Percentiles rank a stretch among this genome's conserved stretches.
Evolutionary conservation across 2,113 vertebrate species (phyloP).

Genomic region (Maccullochella peelii): DNA sequence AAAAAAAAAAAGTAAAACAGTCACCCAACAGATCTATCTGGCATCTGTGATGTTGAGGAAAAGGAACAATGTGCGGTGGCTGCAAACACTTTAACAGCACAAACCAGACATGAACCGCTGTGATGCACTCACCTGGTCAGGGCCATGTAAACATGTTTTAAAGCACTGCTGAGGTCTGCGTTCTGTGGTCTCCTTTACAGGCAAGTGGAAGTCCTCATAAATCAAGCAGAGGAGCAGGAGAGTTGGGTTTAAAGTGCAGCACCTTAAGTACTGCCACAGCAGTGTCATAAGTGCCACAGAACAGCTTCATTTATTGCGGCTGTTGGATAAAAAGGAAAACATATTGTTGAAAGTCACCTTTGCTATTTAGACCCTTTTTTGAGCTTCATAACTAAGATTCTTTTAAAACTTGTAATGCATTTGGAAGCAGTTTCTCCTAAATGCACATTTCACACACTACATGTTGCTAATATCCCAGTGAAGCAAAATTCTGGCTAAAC

Average conservation of each 20-base stretch:
- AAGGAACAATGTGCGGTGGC: conserved; percentile 17
- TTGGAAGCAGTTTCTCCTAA: background rate
- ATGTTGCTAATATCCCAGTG: background rate
- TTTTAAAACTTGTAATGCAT: background rate
- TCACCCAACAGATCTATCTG: background rate
- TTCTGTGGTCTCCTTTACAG: conserved; percentile 46
- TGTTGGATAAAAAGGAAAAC: background rate
- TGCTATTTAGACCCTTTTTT: background rate
- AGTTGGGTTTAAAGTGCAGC: conserved; percentile 28
- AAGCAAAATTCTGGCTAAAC: background rate
- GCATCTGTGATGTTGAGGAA: conserved; percentile 31
- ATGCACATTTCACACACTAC: background rate
- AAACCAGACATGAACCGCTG: conserved; percentile 20
- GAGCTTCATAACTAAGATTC: background rate
- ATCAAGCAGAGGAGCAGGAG: conserved; percentile 49
- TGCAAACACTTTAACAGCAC: conserved; percentile 36
- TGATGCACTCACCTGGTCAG: conserved; percentile 39
- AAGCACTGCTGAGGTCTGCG: conserved; percentile 43
- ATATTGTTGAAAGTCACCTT: conserved; percentile 4
- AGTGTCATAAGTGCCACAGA: background rate
- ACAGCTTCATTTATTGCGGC: background rate
- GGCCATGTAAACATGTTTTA: conserved; percentile 56
- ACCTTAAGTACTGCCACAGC: background rate
- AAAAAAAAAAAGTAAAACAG: background rate
- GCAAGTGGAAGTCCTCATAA: conserved; percentile 54